Evolutionary conservation across 2,888 invertebrate species (phyloP).

Genomic region (Temnothorax ravouxi): DNA sequence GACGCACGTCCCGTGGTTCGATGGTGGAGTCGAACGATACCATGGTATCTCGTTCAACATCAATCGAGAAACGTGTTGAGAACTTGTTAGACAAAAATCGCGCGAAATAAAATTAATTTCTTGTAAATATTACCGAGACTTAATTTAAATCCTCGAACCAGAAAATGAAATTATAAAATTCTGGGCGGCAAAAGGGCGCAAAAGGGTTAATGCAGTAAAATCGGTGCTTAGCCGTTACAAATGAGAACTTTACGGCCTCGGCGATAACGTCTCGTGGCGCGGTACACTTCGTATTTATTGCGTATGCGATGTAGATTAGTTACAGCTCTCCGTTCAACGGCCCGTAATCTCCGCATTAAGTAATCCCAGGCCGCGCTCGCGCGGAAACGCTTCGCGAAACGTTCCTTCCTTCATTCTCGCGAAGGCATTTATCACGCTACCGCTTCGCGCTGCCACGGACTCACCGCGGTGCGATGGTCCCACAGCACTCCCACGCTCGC

Average conservation of each 20-base stretch:
- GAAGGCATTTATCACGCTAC: slow-evolving; percentile 44
- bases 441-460: slow-evolving; percentile 8
- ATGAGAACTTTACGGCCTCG: slow-evolving; percentile 35
- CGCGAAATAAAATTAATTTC: background rate
- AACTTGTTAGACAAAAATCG: too few species aligned
- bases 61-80: background rate
- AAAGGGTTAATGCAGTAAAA: slow-evolving; percentile 39
- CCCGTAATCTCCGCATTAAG: slow-evolving; percentile 55
- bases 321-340: slow-evolving; percentile 33
- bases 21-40: background rate
- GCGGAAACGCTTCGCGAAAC: slow-evolving; percentile 51
- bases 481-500: background rate
- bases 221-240: slow-evolving; percentile 30
- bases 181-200: background rate
- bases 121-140: background rate
- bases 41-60: background rate
- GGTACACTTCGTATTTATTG: slow-evolving; percentile 50
- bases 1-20: background rate
- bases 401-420: slow-evolving; percentile 51
- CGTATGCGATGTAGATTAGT: slow-evolving; percentile 53
- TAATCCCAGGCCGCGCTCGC: slow-evolving; percentile 44
- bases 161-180: slow-evolving; percentile 1
- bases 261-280: slow-evolving; percentile 47
- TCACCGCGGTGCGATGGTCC: slow-evolving; percentile 17
- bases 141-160: background rate